Conservation (phyloP, 2,888 invertebrate genomes). For the Germaria angustata region DNA sequence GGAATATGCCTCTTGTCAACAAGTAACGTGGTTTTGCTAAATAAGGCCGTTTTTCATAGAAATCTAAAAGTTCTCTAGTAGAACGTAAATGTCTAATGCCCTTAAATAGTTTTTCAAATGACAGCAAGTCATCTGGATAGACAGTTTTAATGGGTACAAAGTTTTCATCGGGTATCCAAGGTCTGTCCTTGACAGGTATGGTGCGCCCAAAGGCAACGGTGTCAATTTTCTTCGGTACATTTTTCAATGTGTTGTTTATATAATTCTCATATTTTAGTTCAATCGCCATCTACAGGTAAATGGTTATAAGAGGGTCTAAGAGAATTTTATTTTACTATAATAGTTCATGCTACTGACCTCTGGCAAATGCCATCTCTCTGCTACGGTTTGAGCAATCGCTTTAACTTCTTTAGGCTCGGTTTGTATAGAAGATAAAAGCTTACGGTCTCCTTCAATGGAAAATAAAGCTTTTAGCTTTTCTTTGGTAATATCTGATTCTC, state of each 20-base stretch:
- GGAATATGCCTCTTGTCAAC: conserved; percentile 73
- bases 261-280: conserved; percentile 77
- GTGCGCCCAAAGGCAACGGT: conserved; percentile 78
- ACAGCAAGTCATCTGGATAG: conserved; percentile 76
- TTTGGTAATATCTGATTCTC: conserved; percentile 75
- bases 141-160: conserved; percentile 75
- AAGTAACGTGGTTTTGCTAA: conserved; percentile 75
- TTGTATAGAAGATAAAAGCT: conserved; percentile 75
- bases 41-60: conserved; percentile 74
- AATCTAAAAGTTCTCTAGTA: conserved; percentile 75
- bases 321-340: not conserved
- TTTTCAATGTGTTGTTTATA: conserved; percentile 71
- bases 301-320: conserved; percentile 5
- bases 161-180: conserved; percentile 72
- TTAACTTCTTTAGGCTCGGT: conserved; percentile 78
- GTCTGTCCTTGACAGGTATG: conserved; percentile 74
- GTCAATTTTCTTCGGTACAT: conserved; percentile 68
- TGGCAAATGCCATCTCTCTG: conserved; percentile 77
- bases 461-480: conserved; percentile 78
- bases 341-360: conserved; percentile 70
- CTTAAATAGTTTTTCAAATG: conserved; percentile 76
- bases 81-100: conserved; percentile 79
- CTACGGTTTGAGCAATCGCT: conserved; percentile 77
- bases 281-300: conserved; percentile 74
- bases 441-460: conserved; percentile 77